Evolutionary conservation across 2,113 vertebrate genomes (phyloP), one percentile per base, ranked within the genome.

Genomic region (Bubo blakistoni): DNA sequence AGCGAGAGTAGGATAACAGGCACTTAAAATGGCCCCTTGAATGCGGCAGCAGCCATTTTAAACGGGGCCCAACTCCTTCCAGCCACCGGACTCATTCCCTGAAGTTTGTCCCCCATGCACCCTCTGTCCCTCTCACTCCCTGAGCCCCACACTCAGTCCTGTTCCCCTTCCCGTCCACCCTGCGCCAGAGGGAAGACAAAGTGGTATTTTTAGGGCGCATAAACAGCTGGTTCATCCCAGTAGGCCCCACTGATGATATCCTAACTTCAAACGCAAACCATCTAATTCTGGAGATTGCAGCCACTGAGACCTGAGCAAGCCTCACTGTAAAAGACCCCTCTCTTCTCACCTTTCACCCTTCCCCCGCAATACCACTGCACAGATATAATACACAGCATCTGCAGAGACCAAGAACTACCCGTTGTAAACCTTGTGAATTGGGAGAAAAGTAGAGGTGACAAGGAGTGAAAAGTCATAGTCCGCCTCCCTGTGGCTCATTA

Each of bases 11-110:
- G 89, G 70, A 91, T 95, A 95, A 83, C 91, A 92, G 81, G 65
- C 84, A 91, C 81, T 92, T 91, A 95, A 97, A 97, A 97, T 95
- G 97, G 96, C 91, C 96, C 89, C 92, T 66, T 84, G 51, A 95
- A 95, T 54, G 79, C 4, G 0, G 78, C 10, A 3, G 89, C 91
- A 92, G 91, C 96, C 96, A 97, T 97, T 95, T 97, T 94, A 91
- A 85, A 92, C 1, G 8, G 88, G 84, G 71, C 62, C 96, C n/a
- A 58, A 70, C 54, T 94, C 81, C 57, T 80, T 82, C 91, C 84
- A 81, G 77, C 54, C 1, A 0, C 66, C 15, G 2, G 22, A 69
- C 46, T 57, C 17, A 1, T 17, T 81, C 88, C 47, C 52, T 54
- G 19, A 78, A 69, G 44, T 36, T 69, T 3, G 2, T 27, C 27